phyloP scores from a whole-genome alignment of 2,888 invertebrate species.

The Apoda limacodes region DNA sequence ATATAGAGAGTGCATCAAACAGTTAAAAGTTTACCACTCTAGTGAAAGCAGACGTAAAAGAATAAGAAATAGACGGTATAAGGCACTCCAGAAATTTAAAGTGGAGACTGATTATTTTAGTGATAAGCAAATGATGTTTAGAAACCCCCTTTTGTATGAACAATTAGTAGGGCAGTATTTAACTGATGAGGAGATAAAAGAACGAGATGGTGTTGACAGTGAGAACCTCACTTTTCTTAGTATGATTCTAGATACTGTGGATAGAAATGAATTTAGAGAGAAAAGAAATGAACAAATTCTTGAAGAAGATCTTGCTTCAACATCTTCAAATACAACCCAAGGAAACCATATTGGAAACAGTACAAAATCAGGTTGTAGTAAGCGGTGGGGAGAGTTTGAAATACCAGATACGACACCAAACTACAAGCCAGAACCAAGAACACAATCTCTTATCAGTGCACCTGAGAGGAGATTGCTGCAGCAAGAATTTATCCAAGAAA shows the following conservation, averaged over 20 bases:
- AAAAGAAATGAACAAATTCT: constrained; percentile 72
- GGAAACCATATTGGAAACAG: constrained; percentile 22
- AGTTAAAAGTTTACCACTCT: constrained; percentile 69
- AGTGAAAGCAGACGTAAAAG: constrained; percentile 60
- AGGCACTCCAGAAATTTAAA: constrained; percentile 81
- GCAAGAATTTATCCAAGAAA: constrained; percentile 85
- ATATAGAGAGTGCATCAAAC: constrained; percentile 73
- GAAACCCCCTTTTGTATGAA: constrained; percentile 91
- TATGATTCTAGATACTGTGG: constrained; percentile 84
- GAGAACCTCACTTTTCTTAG: constrained; percentile 75
- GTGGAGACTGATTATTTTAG: constrained; percentile 84
- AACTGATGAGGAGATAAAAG: constrained; percentile 78
- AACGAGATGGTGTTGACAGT: constrained; percentile 71
- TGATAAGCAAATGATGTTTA: constrained; percentile 92
- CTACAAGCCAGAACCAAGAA: constrained; percentile 36
- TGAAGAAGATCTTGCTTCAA: constrained; percentile 63
- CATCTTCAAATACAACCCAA: constrained; percentile 25
- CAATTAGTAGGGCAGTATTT: constrained; percentile 90
- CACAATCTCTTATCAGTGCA: constrained; percentile 54
- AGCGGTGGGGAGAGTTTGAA: constrained; percentile 71
- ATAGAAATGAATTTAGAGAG: constrained; percentile 75
- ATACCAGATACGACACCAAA: constrained; percentile 40
- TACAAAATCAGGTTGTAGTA: constrained; percentile 18
- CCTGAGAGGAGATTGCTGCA: constrained; percentile 75
- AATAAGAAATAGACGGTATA: constrained; percentile 84